A percentile compares a stretch with the other conserved stretches of the same genome.
These are phyloP conservation scores for Folsomia candida DNA, from an alignment of 2,888 invertebrate species.

Conservation along the genomic window DNA sequence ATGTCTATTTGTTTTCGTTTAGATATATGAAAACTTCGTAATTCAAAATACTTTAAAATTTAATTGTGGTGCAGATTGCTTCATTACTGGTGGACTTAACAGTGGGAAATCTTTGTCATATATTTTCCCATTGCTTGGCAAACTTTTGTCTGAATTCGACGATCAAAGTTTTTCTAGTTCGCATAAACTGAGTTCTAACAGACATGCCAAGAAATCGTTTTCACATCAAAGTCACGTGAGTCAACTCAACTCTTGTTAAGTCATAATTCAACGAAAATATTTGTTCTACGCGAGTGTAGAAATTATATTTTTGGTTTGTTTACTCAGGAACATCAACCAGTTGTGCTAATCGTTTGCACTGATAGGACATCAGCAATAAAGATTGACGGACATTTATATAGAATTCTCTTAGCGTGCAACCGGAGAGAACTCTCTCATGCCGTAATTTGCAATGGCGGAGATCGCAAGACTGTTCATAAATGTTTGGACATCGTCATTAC, in stretches of 20 bases:
- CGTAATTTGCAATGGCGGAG: conserved; percentile 8
- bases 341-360: conserved; percentile 14
- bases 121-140: conserved; percentile 29
- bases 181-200: no score
- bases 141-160: conserved; percentile 4
- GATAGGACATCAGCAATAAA: conserved; percentile 16
- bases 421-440: background rate
- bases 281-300: background rate
- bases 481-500: background rate
- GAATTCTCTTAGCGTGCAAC: background rate
- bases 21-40: background rate
- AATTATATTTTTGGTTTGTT: background rate
- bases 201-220: no score
- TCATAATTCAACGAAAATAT: no score
- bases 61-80: conserved; percentile 1
- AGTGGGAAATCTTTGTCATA: conserved; percentile 31
- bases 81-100: conserved; percentile 13
- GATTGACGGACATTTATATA: conserved; percentile 16
- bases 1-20: conserved; percentile 11
- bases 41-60: background rate
- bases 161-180: background rate
- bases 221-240: no score
- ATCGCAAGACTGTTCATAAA: background rate
- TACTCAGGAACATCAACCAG: background rate
- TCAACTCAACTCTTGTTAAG: no score